Evolutionary conservation across 2,888 invertebrate species (phyloP).

Genomic region (Acholoe squamosa): DNA sequence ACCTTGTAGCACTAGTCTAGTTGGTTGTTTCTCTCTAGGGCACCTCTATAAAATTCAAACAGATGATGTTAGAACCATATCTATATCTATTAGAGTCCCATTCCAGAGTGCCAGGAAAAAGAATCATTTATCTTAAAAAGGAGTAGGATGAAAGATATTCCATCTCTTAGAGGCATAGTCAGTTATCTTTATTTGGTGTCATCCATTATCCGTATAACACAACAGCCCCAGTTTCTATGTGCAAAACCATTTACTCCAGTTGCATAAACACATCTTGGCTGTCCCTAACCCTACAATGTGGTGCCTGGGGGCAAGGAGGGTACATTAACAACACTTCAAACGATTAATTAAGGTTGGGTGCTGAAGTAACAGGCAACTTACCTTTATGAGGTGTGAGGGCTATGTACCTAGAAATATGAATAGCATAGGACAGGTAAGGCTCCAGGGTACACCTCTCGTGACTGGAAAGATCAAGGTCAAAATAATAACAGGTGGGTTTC

Average conservation of each 20-base stretch:
- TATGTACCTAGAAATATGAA: neutral
- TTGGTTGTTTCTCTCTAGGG: too few relatives aligned
- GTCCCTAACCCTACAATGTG: neutral
- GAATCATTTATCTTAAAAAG: too few relatives aligned
- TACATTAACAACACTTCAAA: neutral
- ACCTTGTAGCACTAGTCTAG: too few relatives aligned
- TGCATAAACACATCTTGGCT: neutral
- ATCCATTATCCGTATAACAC: too few relatives aligned
- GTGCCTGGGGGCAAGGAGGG: neutral
- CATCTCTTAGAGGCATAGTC: too few relatives aligned
- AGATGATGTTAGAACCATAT: too few relatives aligned
- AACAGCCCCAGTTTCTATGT: too few relatives aligned
- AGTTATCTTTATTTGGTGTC: too few relatives aligned
- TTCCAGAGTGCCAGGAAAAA: too few relatives aligned
- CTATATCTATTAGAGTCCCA: too few relatives aligned
- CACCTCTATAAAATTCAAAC: too few relatives aligned
- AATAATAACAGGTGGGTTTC: neutral
- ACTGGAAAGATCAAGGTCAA: constrained; percentile 1
- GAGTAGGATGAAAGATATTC: too few relatives aligned
- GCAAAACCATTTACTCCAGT: neutral
- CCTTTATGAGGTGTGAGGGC: constrained; percentile 1
- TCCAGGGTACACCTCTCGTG: neutral
- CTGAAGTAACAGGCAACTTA: neutral
- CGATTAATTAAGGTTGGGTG: constrained; percentile 3
- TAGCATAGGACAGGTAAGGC: neutral